Evolutionary conservation across 2,797 vertebrate species (phyloP), one percentile per base, ranked within the genome.

Genomic region (Brachyrhaphis roseni): DNA sequence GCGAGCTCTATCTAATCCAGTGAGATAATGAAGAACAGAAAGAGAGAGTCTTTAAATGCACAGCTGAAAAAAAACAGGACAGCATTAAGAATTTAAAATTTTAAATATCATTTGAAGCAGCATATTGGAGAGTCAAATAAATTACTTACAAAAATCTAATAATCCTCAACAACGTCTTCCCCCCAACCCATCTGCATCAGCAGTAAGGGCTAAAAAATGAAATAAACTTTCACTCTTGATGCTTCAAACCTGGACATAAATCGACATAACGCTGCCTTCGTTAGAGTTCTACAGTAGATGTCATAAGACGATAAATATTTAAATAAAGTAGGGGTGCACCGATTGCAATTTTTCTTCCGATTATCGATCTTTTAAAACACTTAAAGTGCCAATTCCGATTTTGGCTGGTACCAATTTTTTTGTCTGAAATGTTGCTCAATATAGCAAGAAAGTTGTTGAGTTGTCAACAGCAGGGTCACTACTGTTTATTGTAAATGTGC

Each of bases 41-140:
- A 73, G 12, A 26, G 64, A 85, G 59, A 57, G 45, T 8, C 36
- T 78, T 75, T 75, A 74, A 82, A 78, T 53, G 57, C 28, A 57
- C 41, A 51, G 47, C 28, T 41, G 20, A 64, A 39, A 39, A 68
- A 68, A 66, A 43, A 43, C 45, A 43, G 11, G 23, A 23, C 11
- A 5, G 34, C 5, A 0, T 68, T 12, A 15, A 31, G 8, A 68
- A 41, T 11, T 66, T 26, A 10, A 6, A 43, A 43, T 6, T 23
- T 70, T 2, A 70, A 64, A 64, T 36, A 64, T 36, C 15, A 8
- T 59, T 31, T 31, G n/a, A 66, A 39, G 13, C 36, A 68, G 36
- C 64, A 23, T 41, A 68, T 36, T 8, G 8, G 34, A 68, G 64
- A 68, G 64, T 23, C 8, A 39, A 70, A 70, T 11, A n/a, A 43